A percentile compares a stretch with the other conserved stretches of the same genome.
Evolutionary conservation across 92 coral and sea anemone genomes (phyloP).

Genomic region (Blastomussa wellsi): DNA sequence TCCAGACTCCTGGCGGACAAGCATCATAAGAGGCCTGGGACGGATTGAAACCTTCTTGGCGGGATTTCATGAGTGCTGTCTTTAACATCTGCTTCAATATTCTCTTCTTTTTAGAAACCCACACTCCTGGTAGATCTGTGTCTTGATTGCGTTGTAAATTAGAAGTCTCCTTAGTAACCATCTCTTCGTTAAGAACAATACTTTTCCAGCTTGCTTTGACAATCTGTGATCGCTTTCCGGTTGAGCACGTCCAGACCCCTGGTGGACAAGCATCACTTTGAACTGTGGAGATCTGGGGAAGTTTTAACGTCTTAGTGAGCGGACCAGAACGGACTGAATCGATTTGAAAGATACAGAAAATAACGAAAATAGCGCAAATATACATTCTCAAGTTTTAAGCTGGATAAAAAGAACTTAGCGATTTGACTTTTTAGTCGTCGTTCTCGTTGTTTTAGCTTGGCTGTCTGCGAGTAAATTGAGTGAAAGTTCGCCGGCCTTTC

Average conservation of each 20-base stretch:
- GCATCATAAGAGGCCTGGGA: too few relatives aligned
- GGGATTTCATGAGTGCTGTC: background rate
- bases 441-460: background rate
- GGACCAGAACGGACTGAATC: background rate
- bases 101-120: background rate
- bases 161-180: too few relatives aligned
- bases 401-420: background rate
- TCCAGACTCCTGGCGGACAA: conserved; percentile 29
- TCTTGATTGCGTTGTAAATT: too few relatives aligned
- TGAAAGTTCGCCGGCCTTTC: background rate
- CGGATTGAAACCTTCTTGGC: background rate
- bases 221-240: conserved; percentile 3
- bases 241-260: background rate
- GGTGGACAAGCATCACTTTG: background rate
- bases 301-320: background rate
- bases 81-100: background rate
- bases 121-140: background rate
- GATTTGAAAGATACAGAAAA: background rate
- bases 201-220: too few relatives aligned
- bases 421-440: background rate
- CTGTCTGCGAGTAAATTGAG: background rate
- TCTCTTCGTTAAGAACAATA: too few relatives aligned
- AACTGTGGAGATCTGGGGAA: background rate
- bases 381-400: background rate
- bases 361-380: background rate